Evolutionary conservation across 2,888 invertebrate genomes (phyloP).

Genomic region (Nymphalis c-album): DNA sequence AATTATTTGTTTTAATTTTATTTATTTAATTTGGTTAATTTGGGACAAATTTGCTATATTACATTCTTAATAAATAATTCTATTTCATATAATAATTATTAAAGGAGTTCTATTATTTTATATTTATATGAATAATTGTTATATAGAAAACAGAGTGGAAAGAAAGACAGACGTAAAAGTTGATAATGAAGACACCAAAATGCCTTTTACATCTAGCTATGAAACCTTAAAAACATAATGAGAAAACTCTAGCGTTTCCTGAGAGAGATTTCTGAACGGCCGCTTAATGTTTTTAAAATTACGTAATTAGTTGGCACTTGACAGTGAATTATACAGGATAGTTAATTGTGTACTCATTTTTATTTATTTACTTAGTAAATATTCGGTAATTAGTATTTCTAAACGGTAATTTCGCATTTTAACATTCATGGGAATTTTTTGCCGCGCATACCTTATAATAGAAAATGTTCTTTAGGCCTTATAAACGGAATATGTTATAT

Average conservation of each 20-base stretch:
- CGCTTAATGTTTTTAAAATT: not conserved
- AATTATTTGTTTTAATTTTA: too few species aligned
- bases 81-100: too few species aligned
- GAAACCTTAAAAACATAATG: not conserved
- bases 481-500: not conserved
- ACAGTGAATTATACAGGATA: not conserved
- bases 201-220: too few species aligned
- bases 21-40: too few species aligned
- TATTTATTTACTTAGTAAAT: not conserved
- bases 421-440: not conserved
- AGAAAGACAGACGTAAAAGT: too few species aligned
- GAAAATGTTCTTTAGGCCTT: not conserved
- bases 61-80: too few species aligned
- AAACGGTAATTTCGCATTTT: not conserved
- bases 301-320: slow-evolving; percentile 4
- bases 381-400: not conserved
- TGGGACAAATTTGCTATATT: too few species aligned
- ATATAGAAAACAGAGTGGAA: too few species aligned
- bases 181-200: too few species aligned
- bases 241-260: not conserved
- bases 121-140: too few species aligned
- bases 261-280: not conserved
- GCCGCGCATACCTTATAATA: not conserved
- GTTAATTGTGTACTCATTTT: not conserved
- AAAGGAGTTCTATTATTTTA: too few species aligned